Evolutionary conservation across 1,140 invertebrate genomes (phyloP).

Genomic region (Leptinotarsa defecta): DNA sequence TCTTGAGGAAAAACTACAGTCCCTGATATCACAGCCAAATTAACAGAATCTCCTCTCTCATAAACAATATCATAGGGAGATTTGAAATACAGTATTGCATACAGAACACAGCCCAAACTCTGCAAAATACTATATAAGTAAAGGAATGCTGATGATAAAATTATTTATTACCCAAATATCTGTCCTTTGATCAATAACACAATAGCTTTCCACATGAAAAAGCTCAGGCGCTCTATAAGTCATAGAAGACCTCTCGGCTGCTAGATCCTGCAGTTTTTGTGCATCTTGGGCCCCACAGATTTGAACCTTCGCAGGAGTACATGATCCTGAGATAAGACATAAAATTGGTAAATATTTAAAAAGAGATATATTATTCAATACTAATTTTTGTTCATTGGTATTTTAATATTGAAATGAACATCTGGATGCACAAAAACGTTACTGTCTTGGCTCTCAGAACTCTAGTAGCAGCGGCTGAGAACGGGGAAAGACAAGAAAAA

Average conservation of each 20-base stretch:
- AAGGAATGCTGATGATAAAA: not conserved
- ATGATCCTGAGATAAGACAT: slow-evolving; percentile 65
- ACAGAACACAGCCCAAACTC: slow-evolving; percentile 85
- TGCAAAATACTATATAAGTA: slow-evolving; percentile 56
- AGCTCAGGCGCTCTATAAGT: slow-evolving; percentile 86
- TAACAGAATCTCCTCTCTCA: slow-evolving; percentile 85
- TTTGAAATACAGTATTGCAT: slow-evolving; percentile 84
- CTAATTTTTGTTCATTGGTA: no score
- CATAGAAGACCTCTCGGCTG: slow-evolving; percentile 85
- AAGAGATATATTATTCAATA: no score
- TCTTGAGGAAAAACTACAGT: slow-evolving; percentile 75
- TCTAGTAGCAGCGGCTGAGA: no score
- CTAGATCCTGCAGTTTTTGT: slow-evolving; percentile 76
- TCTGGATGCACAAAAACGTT: no score
- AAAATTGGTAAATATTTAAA: not conserved
- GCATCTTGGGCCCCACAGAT: slow-evolving; percentile 75
- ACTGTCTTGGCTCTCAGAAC: no score
- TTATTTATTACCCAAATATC: slow-evolving; percentile 78
- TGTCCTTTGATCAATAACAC: slow-evolving; percentile 80
- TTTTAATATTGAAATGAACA: no score
- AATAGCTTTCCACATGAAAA: slow-evolving; percentile 82
- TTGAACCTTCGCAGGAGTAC: slow-evolving; percentile 74
- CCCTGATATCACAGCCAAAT: slow-evolving; percentile 81
- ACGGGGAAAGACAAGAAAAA: no score
- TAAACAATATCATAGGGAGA: slow-evolving; percentile 86